Evolutionary conservation across 2,113 vertebrate genomes (phyloP).

Genomic region (Hypocryptadius cinnamomeus): DNA sequence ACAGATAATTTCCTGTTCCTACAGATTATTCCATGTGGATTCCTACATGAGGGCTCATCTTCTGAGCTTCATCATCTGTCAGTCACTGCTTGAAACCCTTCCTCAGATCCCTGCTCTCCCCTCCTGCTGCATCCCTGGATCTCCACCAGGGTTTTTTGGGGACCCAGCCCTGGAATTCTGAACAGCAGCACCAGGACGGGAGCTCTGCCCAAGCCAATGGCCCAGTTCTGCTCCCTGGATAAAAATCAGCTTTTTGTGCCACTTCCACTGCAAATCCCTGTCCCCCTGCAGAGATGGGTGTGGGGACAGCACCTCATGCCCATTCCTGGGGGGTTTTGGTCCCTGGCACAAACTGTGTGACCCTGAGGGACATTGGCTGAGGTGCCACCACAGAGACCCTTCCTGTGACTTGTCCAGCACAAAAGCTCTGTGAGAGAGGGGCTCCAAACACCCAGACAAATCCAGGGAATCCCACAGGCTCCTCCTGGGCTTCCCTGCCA

Average conservation of each 20-base stretch:
- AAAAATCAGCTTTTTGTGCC: not conserved
- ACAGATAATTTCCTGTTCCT: not conserved
- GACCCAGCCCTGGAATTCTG: not conserved
- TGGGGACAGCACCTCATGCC: not conserved
- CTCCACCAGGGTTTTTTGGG: not conserved
- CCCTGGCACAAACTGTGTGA: not conserved
- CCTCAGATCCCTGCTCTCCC: not conserved
- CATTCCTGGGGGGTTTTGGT: not conserved
- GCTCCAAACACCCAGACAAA: not conserved
- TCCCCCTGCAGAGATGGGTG: not conserved
- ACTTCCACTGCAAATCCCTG: not conserved
- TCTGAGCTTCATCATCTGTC: not conserved
- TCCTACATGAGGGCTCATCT: not conserved
- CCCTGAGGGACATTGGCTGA: rapidly evolving
- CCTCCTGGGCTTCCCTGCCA: not conserved
- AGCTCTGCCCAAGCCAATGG: not conserved
- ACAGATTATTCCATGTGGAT: not conserved
- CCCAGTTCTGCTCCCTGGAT: not conserved
- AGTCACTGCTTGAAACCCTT: not conserved
- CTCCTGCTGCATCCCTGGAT: not conserved
- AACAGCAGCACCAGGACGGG: not conserved
- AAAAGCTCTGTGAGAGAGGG: not conserved
- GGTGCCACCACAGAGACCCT: not conserved
- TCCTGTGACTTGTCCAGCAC: not conserved
- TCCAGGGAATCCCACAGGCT: not conserved